A percentile compares a stretch with the other conserved stretches of the same genome.
These are phyloP conservation scores for Bagarius yarrelli DNA, from an alignment of 2,113 vertebrate genomes.

Conservation along the genomic window DNA sequence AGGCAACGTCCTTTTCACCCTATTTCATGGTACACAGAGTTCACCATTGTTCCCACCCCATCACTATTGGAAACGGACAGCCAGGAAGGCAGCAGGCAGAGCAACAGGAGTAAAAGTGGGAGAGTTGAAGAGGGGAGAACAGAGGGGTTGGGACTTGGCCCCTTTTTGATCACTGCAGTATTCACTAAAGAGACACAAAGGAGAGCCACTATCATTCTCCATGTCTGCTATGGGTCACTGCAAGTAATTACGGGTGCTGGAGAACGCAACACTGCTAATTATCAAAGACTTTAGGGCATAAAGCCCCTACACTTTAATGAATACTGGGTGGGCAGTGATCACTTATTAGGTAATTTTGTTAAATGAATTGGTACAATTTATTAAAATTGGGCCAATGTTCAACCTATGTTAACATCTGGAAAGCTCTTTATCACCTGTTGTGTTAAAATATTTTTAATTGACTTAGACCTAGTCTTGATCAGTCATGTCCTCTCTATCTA, in stretches of 20 bases:
- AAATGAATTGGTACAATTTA: neutral
- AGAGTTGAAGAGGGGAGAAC: constrained; percentile 38
- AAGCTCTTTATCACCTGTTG: neutral
- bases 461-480: neutral
- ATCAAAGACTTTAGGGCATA: constrained; percentile 16
- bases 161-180: constrained; percentile 50
- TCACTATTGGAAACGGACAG: constrained; percentile 55
- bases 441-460: no score
- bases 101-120: constrained; percentile 26
- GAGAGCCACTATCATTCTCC: constrained; percentile 37
- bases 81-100: constrained; percentile 44
- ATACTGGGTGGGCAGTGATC: constrained; percentile 9
- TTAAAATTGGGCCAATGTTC: constrained; percentile 1
- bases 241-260: constrained; percentile 18
- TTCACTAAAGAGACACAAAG: constrained; percentile 53
- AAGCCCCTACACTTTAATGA: neutral
- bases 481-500: constrained; percentile 9
- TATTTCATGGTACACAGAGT: constrained; percentile 57
- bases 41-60: constrained; percentile 50
- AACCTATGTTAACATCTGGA: neutral
- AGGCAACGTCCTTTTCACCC: constrained; percentile 42
- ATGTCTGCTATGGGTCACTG: constrained; percentile 50
- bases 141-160: constrained; percentile 41
- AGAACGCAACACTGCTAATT: constrained; percentile 38
- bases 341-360: constrained; percentile 5